phyloP scores from a whole-genome alignment of 2,797 vertebrate genomes.

The Pseudomugil tenellus region DNA sequence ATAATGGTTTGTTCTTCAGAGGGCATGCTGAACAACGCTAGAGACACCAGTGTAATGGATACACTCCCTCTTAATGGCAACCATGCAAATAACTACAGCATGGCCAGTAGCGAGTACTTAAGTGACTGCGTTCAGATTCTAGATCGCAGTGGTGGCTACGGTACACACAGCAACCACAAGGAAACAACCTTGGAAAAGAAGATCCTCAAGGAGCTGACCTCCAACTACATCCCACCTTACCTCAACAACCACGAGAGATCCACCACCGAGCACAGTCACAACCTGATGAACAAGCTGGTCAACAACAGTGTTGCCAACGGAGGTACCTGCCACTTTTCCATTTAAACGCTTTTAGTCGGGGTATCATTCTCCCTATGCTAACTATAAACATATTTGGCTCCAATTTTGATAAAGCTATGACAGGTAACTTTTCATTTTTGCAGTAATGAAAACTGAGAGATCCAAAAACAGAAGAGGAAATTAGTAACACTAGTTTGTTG shows the following conservation, averaged over 20 bases:
- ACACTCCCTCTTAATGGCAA: conserved; percentile 99
- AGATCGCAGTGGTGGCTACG: conserved; percentile 86
- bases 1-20: conserved; percentile 81
- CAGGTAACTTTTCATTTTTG: background rate
- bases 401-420: background rate
- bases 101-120: conserved; percentile 95
- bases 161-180: conserved; percentile 89
- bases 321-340: conserved; percentile 59
- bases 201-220: conserved; percentile 98
- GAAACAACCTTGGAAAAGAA: conserved; percentile 98
- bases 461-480: background rate
- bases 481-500: background rate
- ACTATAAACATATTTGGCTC: background rate
- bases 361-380: background rate
- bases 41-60: conserved; percentile 99
- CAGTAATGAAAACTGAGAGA: background rate
- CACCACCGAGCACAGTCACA: conserved; percentile 90
- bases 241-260: conserved; percentile 95
- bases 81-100: conserved; percentile 98
- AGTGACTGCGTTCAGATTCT: conserved; percentile 97
- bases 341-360: background rate
- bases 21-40: conserved; percentile 99
- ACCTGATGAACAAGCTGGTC: conserved; percentile 95
- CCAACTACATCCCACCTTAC: conserved; percentile 97
- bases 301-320: conserved; percentile 89